phyloP scores from a whole-genome alignment of 2,113 vertebrate genomes.

The Terrapene triunguis region DNA sequence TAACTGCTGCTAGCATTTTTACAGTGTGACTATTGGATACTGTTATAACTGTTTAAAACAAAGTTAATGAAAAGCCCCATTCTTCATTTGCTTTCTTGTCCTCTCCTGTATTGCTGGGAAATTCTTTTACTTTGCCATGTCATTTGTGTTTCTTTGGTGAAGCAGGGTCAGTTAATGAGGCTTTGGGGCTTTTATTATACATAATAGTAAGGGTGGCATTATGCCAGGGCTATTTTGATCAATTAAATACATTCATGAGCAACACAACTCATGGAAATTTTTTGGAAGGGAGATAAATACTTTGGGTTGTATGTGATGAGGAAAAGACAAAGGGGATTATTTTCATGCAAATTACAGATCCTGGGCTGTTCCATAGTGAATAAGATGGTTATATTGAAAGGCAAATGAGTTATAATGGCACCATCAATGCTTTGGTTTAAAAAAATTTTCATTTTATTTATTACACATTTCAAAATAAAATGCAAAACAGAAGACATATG shows the following conservation, averaged over 20 bases:
- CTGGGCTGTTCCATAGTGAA: accelerated
- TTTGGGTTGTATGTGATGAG: background rate
- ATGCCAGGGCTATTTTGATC: background rate
- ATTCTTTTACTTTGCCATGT: background rate
- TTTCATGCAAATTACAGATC: slow-evolving; percentile 18
- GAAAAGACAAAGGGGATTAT: background rate
- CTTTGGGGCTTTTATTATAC: background rate
- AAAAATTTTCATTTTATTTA: background rate
- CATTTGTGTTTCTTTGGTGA: slow-evolving; percentile 32
- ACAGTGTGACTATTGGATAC: background rate
- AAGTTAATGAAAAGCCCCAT: background rate
- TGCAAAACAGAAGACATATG: background rate
- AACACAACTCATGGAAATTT: background rate
- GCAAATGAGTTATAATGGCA: slow-evolving; percentile 22
- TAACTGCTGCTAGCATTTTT: background rate
- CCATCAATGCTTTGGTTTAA: background rate
- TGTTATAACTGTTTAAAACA: slow-evolving; percentile 3
- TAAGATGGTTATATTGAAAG: slow-evolving; percentile 16
- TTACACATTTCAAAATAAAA: background rate
- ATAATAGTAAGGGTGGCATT: background rate
- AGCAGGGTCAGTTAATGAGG: background rate
- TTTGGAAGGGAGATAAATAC: background rate
- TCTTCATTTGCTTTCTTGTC: background rate
- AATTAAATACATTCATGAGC: background rate
- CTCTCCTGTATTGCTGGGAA: background rate